These are phyloP conservation scores for Hippasteria phrygiana DNA, from an alignment of 53 echinoderm and acorn worm species.

Conservation along the genomic window DNA sequence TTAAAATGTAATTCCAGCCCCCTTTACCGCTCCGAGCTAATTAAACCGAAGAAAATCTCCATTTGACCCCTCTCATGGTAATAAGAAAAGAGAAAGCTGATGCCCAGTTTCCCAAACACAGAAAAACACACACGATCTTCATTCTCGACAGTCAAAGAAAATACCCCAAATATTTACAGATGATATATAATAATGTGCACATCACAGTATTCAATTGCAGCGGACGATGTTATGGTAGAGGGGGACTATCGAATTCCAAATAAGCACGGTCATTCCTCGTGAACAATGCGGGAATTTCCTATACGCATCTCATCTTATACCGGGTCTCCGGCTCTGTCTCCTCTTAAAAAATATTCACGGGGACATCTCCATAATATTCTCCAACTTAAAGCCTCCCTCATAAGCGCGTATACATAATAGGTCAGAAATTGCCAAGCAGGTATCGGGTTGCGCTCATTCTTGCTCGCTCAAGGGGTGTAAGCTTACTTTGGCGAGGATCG, in stretches of 20 bases:
- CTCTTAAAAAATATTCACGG: slow-evolving; percentile 15
- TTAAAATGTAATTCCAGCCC: neutral
- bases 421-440: slow-evolving; percentile 32
- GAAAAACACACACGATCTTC: neutral
- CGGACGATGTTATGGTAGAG: slow-evolving; percentile 27
- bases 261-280: neutral
- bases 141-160: neutral
- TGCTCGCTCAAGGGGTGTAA: slow-evolving; percentile 25
- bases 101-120: neutral
- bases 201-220: slow-evolving; percentile 18
- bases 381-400: slow-evolving; percentile 7
- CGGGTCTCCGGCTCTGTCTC: slow-evolving; percentile 19
- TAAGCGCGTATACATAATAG: slow-evolving; percentile 60
- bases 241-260: slow-evolving; percentile 43
- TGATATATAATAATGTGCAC: slow-evolving; percentile 43
- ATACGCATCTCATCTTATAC: slow-evolving; percentile 21
- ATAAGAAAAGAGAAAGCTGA: neutral
- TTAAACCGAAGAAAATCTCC: neutral
- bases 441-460: slow-evolving; percentile 43
- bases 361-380: slow-evolving; percentile 33
- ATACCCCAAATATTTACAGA: slow-evolving; percentile 45
- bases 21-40: neutral
- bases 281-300: neutral
- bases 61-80: neutral
- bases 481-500: slow-evolving; percentile 37